phyloP scores from a whole-genome alignment of 2,797 vertebrate species.

The Alca torda region DNA sequence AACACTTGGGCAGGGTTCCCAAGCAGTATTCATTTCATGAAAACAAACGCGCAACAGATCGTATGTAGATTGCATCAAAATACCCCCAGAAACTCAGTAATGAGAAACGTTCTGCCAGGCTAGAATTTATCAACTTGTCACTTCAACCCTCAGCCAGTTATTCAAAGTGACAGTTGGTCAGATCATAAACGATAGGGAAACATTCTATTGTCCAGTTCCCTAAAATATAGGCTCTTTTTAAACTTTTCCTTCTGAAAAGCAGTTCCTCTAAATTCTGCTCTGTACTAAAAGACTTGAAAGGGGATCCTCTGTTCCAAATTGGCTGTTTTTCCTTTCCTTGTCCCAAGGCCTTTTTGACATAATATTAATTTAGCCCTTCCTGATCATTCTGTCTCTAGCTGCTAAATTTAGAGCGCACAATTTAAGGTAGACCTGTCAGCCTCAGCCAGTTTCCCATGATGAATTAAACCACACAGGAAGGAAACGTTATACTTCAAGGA shows the following conservation, averaged over 20 bases:
- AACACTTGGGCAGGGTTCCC: not conserved
- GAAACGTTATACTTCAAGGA: not conserved
- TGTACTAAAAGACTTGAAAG: slow-evolving; percentile 20
- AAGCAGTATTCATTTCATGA: not conserved
- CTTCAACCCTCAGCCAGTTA: not conserved
- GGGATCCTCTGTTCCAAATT: slow-evolving; percentile 39
- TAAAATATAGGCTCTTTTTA: not conserved
- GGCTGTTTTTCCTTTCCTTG: slow-evolving; percentile 33
- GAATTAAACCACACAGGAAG: slow-evolving; percentile 47
- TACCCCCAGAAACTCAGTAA: not conserved
- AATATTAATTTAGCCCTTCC: slow-evolving; percentile 63
- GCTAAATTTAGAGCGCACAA: slow-evolving; percentile 44
- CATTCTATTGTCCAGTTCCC: not conserved
- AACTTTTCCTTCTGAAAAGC: not conserved
- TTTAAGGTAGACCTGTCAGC: slow-evolving; percentile 59
- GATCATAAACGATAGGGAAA: not conserved
- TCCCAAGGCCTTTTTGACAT: slow-evolving; percentile 60
- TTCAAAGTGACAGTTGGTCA: not conserved
- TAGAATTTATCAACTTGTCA: not conserved
- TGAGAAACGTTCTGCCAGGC: not conserved
- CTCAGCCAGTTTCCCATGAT: slow-evolving; percentile 20
- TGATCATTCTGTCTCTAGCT: slow-evolving; percentile 31
- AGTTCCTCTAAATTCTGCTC: not conserved
- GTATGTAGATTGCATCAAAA: not conserved
- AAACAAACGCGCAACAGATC: not conserved